Evolutionary conservation across 2,113 vertebrate species (phyloP), one percentile per base, ranked within the genome.

Genomic region (Chrysochloris asiatica): DNA sequence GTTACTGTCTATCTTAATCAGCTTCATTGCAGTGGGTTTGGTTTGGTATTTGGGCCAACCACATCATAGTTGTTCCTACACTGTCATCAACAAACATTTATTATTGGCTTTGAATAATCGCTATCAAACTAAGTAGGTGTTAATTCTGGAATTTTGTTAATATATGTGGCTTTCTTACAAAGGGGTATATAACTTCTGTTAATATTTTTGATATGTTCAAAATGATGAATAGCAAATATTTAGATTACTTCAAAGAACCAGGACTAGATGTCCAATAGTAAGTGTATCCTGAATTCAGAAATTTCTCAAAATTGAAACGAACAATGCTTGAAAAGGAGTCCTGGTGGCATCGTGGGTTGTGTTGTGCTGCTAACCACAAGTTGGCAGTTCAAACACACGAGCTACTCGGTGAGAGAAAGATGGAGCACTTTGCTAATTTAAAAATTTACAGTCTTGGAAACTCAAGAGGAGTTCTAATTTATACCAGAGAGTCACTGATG

Each of bases 61-160:
- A 28, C 10, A 79, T 79, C 48, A 71, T 11, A 92, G 56, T 8
- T 81, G 3, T 47, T 89, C 6, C 67, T 87, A 41, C 4, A 52
- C 43, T 43, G 77, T 81, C 43, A 63, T 50, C 13, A 2, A 14
- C 4, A 91, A 19, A 85, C 50, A 43, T 28, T 72, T 10, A 16
- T 72, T 5, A 61, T 22, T 6, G 17, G 33, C 13, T 73, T 59
- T 9, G 91, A 54, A 83, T 61, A 88, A 26, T 69, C 65, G 83
- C 7, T 83, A 56, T 80, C 36, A 78, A 2, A 50, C 24, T 45
- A 9, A 81, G 3, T 47, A 2, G 0, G 59, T n/a, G 43, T 54
- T 33, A 80, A 65, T 90, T 84, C 24, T n/a, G 8, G 61, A 54
- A 8, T 72, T 84, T 92, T 94, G 16, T 63, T 87, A 91, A 36